A percentile compares a stretch with the other conserved stretches of the same genome.
These are phyloP conservation scores for Microtus obscurus DNA, from an alignment of 2,797 vertebrate genomes.

Conservation along the genomic window DNA sequence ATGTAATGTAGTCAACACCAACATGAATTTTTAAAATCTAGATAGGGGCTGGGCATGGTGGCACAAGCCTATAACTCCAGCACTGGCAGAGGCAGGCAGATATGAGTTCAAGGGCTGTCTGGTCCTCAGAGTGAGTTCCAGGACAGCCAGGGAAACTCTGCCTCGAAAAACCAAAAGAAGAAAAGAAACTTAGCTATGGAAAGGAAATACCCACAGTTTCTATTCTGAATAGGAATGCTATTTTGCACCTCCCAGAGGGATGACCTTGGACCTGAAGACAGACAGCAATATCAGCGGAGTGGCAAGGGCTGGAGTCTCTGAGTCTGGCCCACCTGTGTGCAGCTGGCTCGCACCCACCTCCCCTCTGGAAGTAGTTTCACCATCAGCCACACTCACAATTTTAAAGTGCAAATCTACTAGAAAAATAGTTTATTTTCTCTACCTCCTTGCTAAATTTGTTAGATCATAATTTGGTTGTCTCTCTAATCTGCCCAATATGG, in stretches of 20 bases:
- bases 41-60: slow-evolving; percentile 3
- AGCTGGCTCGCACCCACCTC: slow-evolving; percentile 22
- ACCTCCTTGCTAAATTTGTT: slow-evolving; percentile 62
- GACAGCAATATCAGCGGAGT: not conserved
- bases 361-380: slow-evolving; percentile 59
- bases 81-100: not conserved
- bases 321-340: not conserved
- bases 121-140: not conserved
- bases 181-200: slow-evolving; percentile 17
- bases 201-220: slow-evolving; percentile 62
- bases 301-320: not conserved
- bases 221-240: slow-evolving; percentile 68
- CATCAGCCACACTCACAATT: slow-evolving; percentile 83
- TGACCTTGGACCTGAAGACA: slow-evolving; percentile 7
- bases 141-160: not conserved
- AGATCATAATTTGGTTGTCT: slow-evolving; percentile 35
- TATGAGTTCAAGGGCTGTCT: not conserved
- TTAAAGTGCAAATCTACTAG: slow-evolving; percentile 88
- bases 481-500: slow-evolving; percentile 69
- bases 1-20: slow-evolving; percentile 63
- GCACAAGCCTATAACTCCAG: not conserved
- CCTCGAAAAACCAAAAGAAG: not conserved
- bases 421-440: slow-evolving; percentile 72
- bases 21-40: slow-evolving; percentile 54
- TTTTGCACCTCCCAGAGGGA: slow-evolving; percentile 2